Evolutionary conservation across 2,888 invertebrate genomes (phyloP).

Genomic region (Scrobipalpa costella): DNA sequence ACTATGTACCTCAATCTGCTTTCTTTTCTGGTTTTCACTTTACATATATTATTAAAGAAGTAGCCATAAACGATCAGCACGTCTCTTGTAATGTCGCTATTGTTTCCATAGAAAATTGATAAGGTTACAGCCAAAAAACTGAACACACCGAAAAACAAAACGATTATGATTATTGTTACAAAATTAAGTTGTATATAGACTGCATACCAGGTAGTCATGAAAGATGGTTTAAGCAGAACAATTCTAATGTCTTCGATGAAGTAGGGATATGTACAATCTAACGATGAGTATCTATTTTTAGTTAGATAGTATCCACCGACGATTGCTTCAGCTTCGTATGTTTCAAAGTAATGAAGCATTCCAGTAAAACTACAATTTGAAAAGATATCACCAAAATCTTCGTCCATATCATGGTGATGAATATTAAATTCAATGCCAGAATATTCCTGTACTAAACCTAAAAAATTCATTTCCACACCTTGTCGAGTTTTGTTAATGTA

Average conservation of each 20-base stretch:
- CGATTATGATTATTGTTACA: neutral
- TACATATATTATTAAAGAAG: neutral
- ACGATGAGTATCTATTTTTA: neutral
- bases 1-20: neutral
- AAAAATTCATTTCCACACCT: neutral
- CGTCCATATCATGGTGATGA: neutral
- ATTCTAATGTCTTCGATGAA: constrained; percentile 1
- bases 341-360: constrained; percentile 14
- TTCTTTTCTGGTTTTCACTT: neutral
- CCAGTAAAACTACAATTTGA: constrained; percentile 1
- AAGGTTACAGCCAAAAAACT: neutral
- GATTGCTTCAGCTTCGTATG: neutral
- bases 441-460: neutral
- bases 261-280: constrained; percentile 13
- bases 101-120: neutral
- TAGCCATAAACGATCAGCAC: constrained; percentile 5
- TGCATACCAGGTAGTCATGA: neutral
- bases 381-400: constrained; percentile 13
- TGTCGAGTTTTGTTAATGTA: neutral
- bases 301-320: constrained; percentile 12
- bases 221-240: neutral
- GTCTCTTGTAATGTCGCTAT: neutral
- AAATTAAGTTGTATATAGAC: neutral
- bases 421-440: neutral
- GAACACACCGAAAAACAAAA: neutral